Conservation (phyloP, 2,888 invertebrate genomes). For the Galerucella pusilla region DNA sequence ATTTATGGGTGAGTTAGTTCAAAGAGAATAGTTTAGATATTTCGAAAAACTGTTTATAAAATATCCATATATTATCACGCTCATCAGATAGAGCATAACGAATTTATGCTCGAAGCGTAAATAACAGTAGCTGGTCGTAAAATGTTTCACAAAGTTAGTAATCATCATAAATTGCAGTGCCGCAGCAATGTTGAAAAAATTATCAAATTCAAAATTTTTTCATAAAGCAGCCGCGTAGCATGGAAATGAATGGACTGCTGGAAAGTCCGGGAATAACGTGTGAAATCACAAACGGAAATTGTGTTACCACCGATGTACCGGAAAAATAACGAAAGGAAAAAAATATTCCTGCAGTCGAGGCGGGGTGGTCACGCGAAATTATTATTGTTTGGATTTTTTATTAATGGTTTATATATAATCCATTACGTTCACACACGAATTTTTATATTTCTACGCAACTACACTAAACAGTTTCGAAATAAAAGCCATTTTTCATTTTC, state of each 20-base stretch:
- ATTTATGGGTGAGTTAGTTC: too few species aligned
- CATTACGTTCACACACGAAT: background rate
- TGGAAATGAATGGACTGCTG: slow-evolving; percentile 7
- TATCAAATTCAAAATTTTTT: background rate
- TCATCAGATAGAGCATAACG: background rate
- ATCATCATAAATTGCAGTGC: background rate
- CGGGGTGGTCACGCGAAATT: background rate
- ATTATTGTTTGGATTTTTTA: background rate
- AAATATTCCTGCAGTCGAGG: background rate
- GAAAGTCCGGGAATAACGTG: slow-evolving; percentile 5
- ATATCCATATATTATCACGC: background rate
- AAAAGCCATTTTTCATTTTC: too few species aligned
- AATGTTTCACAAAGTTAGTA: background rate
- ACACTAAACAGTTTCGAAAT: too few species aligned
- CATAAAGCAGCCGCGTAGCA: background rate
- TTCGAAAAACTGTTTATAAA: background rate
- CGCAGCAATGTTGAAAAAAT: background rate
- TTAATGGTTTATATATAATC: background rate
- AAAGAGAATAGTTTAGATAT: too few species aligned
- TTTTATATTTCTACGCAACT: too few species aligned
- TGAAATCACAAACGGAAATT: slow-evolving; percentile 9
- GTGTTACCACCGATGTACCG: slow-evolving; percentile 1
- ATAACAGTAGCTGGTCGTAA: background rate
- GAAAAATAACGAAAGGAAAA: background rate
- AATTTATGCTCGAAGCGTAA: background rate